A percentile compares a stretch with the other conserved stretches of the same genome.
These are phyloP conservation scores for Datnioides undecimradiatus DNA, from an alignment of 2,113 vertebrate species.

Conservation along the genomic window DNA sequence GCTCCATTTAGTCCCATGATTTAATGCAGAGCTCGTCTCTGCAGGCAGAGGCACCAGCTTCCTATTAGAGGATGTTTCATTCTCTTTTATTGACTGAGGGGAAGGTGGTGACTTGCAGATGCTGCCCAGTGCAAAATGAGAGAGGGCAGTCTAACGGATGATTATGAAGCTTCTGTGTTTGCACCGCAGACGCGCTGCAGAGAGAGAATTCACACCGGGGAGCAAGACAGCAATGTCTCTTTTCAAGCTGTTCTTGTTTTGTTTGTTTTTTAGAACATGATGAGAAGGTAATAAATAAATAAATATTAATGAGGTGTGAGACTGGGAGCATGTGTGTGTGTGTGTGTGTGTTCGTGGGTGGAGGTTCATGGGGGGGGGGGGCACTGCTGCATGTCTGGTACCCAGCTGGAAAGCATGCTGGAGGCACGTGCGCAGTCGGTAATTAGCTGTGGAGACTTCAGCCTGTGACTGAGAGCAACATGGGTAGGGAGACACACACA, in stretches of 20 bases:
- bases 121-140: constrained; percentile 19
- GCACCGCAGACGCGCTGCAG: constrained; percentile 3
- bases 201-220: constrained; percentile 30
- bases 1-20: not conserved
- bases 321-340: constrained; percentile 17
- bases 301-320: constrained; percentile 21
- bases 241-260: not conserved
- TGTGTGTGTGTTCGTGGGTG: not conserved
- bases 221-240: constrained; percentile 4
- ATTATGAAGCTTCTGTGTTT: constrained; percentile 9
- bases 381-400: constrained; percentile 14
- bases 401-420: constrained; percentile 37
- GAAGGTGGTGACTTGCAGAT: constrained; percentile 22
- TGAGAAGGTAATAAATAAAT: constrained; percentile 20
- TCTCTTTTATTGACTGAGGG: constrained; percentile 36
- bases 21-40: constrained; percentile 4
- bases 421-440: not conserved
- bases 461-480: constrained; percentile 10
- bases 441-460: constrained; percentile 19
- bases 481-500: constrained; percentile 3
- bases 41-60: not conserved
- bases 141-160: constrained; percentile 13
- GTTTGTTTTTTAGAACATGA: constrained; percentile 21
- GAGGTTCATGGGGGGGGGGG: not conserved
- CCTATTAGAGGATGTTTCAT: constrained; percentile 12